These are phyloP conservation scores for Anguilla pacifica DNA, from an alignment of 2,797 vertebrate species.

Conservation along the genomic window DNA sequence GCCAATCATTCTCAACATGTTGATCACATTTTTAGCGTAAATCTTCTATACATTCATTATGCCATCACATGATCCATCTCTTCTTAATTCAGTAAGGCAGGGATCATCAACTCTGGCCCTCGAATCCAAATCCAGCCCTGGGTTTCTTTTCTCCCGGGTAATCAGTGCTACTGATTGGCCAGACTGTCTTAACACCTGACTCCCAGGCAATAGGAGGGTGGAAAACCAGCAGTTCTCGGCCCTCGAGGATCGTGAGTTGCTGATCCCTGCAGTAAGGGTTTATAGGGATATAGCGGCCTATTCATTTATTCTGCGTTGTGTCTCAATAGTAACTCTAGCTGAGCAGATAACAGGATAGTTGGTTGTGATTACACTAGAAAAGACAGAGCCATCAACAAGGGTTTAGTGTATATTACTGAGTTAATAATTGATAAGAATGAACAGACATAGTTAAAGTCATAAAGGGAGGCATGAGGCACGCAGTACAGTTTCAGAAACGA, in stretches of 20 bases:
- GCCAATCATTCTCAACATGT: background rate
- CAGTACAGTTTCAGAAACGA: background rate
- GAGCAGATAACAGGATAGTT: background rate
- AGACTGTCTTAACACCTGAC: no score
- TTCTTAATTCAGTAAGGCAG: background rate
- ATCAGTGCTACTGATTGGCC: no score
- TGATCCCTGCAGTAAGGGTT: background rate
- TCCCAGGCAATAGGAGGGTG: no score
- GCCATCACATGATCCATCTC: background rate
- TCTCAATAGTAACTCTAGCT: background rate
- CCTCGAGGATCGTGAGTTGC: no score
- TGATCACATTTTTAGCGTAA: background rate
- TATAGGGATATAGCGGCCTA: background rate
- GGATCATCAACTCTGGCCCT: no score
- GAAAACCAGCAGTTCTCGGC: no score
- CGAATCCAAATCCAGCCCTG: no score
- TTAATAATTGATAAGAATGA: background rate
- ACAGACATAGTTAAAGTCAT: background rate
- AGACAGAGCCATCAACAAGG: background rate
- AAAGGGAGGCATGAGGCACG: background rate
- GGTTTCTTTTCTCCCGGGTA: no score
- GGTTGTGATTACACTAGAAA: background rate
- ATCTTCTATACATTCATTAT: background rate
- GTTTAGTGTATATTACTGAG: background rate
- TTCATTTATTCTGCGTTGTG: background rate